Evolutionary conservation across 2,888 invertebrate species (phyloP).

Genomic region (Netelia fuscicornis): DNA sequence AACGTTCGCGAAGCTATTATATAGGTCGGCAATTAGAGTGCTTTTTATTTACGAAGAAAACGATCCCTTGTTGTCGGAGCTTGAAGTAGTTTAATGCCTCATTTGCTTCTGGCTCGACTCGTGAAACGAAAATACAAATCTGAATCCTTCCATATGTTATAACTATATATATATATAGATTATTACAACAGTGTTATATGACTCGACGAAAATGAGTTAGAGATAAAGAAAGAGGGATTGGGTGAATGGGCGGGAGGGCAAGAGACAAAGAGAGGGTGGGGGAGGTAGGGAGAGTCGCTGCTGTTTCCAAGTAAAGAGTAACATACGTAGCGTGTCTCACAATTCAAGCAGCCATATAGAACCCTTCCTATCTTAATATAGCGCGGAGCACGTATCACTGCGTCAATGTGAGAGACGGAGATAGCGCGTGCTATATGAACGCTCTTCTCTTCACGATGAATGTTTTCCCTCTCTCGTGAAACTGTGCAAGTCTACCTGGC

Average conservation of each 20-base stretch:
- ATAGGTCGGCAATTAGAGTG: conserved; percentile 41
- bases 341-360: conserved; percentile 35
- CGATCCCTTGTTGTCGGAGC: conserved; percentile 44
- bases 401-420: conserved; percentile 24
- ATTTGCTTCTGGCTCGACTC: conserved; percentile 42
- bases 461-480: conserved; percentile 29
- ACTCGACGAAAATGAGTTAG: conserved; percentile 28
- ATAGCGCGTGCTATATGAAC: neutral
- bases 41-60: conserved; percentile 49
- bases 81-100: conserved; percentile 46
- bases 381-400: conserved; percentile 27
- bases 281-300: neutral
- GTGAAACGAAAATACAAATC: conserved; percentile 49
- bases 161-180: neutral
- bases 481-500: conserved; percentile 35
- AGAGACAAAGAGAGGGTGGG: neutral
- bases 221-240: neutral
- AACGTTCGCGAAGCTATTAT: conserved; percentile 1
- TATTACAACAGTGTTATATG: neutral
- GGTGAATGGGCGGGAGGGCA: neutral
- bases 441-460: conserved; percentile 1
- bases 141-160: neutral
- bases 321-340: conserved; percentile 49
- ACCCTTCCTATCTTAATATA: conserved; percentile 54
- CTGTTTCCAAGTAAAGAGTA: conserved; percentile 29